Base-by-base conservation (phyloP, 2,888 invertebrate species). In the Lycia hirtaria region DNA sequence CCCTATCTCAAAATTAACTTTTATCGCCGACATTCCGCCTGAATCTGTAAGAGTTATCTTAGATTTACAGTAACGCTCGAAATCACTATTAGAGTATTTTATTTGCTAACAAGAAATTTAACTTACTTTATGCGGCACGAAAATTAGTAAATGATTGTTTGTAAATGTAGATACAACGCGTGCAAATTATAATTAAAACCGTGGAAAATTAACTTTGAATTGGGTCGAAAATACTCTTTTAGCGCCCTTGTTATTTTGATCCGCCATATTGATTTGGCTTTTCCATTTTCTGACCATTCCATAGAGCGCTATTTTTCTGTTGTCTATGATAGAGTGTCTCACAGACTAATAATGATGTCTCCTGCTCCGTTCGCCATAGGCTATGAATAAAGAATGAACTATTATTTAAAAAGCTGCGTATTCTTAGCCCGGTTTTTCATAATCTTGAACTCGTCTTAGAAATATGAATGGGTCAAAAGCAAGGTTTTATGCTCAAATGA, bases 1-100 rank as follows among this genome's bases (percentile, higher is more conserved):
- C 67, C 98, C 98, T 83, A 98, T 96, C 93, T 98, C 98, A 79
- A 98, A 94, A 83, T 95, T 95, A 72, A 98, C 96, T 80, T 86
- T 91, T 71, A 92, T 86, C 55, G 83, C 76, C 22, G 89, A 80
- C 92, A 92, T 92, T 75, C 65, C 86, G 62, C 64, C 81, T 53
- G 58, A 52, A 61, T 60, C 19, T 49, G 52, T 15, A 55, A 55
- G 57, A 64, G 51, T 54, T 63, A 60, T 56, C 56, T 56, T 47
- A 62, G 30, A 51, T 71, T 64, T 62, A 63, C 62, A 62, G 56
- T 65, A 63, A 65, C 52, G 55, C 60, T 59, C 51, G 35, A 64
- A 59, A 68, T 66, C 58, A 56, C 62, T 68, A 58, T 52, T 68
- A 60, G 62, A 51, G 49, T 74, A 70, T 64, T 72, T 66, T 60